Conservation (phyloP, 2,888 invertebrate species). For the Caenorhabditis macrosperma region DNA sequence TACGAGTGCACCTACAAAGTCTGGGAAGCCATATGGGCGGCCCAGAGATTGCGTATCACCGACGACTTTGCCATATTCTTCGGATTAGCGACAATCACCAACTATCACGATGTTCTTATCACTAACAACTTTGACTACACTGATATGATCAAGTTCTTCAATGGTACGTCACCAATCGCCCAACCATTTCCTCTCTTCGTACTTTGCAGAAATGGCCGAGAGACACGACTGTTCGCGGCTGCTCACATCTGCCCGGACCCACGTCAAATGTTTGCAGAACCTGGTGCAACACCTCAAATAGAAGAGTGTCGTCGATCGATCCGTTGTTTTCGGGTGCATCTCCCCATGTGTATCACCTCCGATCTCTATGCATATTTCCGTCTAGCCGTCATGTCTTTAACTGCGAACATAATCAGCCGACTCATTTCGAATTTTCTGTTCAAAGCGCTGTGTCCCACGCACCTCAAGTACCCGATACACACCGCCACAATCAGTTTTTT, state of each 20-base stretch:
- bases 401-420: conserved; percentile 1
- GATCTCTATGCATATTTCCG: background rate
- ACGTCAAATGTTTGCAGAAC: conserved; percentile 91
- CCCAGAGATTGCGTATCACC: conserved; percentile 87
- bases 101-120: conserved; percentile 91
- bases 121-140: conserved; percentile 98
- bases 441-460: too few relatives aligned
- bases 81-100: conserved; percentile 91
- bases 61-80: conserved; percentile 93
- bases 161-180: conserved; percentile 85
- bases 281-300: conserved; percentile 83
- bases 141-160: conserved; percentile 97
- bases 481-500: background rate
- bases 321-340: background rate
- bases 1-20: conserved; percentile 94
- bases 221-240: conserved; percentile 91
- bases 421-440: background rate
- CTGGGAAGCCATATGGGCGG: conserved; percentile 98
- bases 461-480: background rate
- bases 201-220: conserved; percentile 94
- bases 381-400: background rate
- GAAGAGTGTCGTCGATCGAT: background rate
- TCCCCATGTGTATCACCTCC: conserved; percentile 6
- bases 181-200: background rate
- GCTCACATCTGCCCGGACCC: conserved; percentile 88